These are phyloP conservation scores for Istiophorus platypterus DNA, from an alignment of 2,113 vertebrate genomes.

Conservation along the genomic window DNA sequence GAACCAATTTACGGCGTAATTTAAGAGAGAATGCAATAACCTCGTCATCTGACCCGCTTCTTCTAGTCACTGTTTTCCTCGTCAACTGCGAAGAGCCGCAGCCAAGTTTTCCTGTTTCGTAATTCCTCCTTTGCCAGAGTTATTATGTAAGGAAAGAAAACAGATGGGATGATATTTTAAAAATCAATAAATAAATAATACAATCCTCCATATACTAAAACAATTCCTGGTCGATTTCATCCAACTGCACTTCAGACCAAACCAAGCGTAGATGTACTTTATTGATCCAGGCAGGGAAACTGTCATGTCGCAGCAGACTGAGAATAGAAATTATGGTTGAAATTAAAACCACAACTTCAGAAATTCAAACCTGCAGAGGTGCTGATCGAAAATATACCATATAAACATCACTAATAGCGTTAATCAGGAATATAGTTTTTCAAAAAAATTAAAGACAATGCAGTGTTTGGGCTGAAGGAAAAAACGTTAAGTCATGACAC, in stretches of 20 bases:
- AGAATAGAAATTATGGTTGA: neutral
- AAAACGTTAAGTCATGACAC: no score
- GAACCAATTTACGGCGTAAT: neutral
- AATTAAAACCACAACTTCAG: neutral
- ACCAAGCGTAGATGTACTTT: neutral
- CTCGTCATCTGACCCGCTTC: neutral
- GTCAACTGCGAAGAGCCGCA: slow-evolving; percentile 2
- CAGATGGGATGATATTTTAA: neutral
- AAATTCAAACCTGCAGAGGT: neutral
- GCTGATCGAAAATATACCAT: no score
- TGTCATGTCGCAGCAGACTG: neutral
- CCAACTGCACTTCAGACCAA: neutral
- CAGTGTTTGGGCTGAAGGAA: no score
- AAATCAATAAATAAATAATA: neutral
- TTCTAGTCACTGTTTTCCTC: neutral
- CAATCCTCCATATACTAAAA: no score
- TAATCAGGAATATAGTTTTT: neutral
- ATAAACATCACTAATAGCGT: neutral
- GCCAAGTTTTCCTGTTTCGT: slow-evolving; percentile 67
- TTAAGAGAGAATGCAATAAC: neutral
- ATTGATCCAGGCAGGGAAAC: neutral
- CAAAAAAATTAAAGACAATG: neutral
- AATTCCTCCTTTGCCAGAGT: slow-evolving; percentile 41
- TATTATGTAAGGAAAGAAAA: slow-evolving; percentile 55
- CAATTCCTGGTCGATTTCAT: neutral